Percentiles rank a stretch among this genome's conserved stretches.
These are phyloP conservation scores for Fratercula arctica DNA, from an alignment of 2,797 vertebrate species.

Conservation along the genomic window DNA sequence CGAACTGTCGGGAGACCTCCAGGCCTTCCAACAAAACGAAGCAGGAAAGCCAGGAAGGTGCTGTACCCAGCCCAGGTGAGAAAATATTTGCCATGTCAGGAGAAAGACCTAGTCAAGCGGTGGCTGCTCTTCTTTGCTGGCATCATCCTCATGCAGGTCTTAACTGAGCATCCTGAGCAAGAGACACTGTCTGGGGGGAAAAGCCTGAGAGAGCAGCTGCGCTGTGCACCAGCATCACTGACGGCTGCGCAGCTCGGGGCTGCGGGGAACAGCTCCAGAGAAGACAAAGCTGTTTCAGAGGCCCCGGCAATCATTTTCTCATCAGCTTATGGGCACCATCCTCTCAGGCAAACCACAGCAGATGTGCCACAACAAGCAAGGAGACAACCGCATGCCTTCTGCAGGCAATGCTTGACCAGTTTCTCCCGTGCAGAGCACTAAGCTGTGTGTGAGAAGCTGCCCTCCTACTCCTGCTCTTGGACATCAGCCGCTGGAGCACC, in stretches of 20 bases:
- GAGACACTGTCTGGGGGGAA: not conserved
- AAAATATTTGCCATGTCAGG: slow-evolving; percentile 40
- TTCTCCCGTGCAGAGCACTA: not conserved
- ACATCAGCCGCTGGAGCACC: not conserved
- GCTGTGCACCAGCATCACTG: not conserved
- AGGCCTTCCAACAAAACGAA: not conserved
- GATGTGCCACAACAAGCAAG: not conserved
- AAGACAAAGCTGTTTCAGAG: not conserved
- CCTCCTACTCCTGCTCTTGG: not conserved
- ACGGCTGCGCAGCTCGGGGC: not conserved
- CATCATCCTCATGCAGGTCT: slow-evolving; percentile 43
- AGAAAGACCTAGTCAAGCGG: slow-evolving; percentile 40
- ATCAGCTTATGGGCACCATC: not conserved
- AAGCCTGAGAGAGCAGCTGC: not conserved
- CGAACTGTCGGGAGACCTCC: not conserved
- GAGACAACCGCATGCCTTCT: rapidly evolving
- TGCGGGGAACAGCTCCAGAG: slow-evolving; percentile 1
- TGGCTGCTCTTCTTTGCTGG: slow-evolving; percentile 52
- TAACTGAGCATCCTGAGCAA: not conserved
- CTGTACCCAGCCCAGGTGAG: slow-evolving; percentile 56
- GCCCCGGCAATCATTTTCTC: not conserved
- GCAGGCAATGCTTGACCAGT: not conserved
- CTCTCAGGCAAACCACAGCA: not conserved
- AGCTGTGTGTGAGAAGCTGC: not conserved
- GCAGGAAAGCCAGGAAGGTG: slow-evolving; percentile 56